Evolutionary conservation across 2,797 vertebrate genomes (phyloP).

Genomic region (Synaphobranchus kaupii): DNA sequence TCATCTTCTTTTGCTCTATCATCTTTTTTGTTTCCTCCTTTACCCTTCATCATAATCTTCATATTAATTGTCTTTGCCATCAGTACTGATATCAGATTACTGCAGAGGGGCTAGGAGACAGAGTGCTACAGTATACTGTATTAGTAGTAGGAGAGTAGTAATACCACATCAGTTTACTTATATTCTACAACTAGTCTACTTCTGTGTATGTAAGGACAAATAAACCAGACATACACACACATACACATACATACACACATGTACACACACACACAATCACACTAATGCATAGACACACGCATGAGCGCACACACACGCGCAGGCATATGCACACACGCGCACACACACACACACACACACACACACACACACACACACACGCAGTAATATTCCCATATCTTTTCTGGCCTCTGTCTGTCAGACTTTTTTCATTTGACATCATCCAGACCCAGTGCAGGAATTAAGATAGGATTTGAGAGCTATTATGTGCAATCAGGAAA

Average conservation of each 20-base stretch:
- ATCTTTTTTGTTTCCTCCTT: background rate
- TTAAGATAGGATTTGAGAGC: background rate
- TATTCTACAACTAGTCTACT: background rate
- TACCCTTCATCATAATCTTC: background rate
- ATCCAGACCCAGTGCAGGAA: background rate
- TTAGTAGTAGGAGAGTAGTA: background rate
- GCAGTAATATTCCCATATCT: background rate
- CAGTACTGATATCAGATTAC: background rate
- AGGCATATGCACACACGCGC: background rate
- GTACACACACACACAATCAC: background rate
- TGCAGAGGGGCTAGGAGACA: background rate
- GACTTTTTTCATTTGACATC: background rate
- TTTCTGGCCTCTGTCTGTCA: background rate
- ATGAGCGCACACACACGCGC: background rate
- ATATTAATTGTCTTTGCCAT: background rate
- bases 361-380: background rate
- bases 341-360: background rate
- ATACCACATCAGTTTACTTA: background rate
- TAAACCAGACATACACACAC: background rate
- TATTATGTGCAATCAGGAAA: conserved; percentile 12
- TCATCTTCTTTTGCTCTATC: background rate
- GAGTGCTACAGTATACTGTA: background rate
- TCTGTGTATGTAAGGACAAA: background rate
- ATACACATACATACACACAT: background rate
- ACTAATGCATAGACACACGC: background rate